A percentile compares a stretch with the other conserved stretches of the same genome.
Evolutionary conservation across 2,113 vertebrate genomes (phyloP).

Genomic region (Mustela nigripes): DNA sequence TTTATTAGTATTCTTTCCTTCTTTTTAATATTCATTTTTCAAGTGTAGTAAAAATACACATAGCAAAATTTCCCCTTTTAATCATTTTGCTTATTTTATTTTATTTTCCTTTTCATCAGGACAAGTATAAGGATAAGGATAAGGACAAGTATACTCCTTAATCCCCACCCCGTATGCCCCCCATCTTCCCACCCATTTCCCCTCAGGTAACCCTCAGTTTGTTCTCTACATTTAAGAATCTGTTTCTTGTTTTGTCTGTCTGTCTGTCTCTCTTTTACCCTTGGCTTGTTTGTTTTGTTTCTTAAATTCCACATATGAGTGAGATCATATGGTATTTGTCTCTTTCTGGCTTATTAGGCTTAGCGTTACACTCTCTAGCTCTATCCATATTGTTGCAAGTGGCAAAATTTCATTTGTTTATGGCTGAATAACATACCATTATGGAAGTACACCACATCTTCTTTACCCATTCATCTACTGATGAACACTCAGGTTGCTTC

Average conservation of each 20-base stretch:
- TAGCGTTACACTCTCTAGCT: background rate
- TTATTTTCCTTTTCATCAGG: background rate
- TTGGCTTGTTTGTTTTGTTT: background rate
- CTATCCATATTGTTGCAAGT: background rate
- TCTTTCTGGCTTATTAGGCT: background rate
- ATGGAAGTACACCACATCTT: background rate
- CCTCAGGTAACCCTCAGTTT: background rate
- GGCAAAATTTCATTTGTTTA: background rate
- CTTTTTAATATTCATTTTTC: background rate
- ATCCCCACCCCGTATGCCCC: background rate
- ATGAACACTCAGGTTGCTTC: background rate
- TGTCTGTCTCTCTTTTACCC: background rate
- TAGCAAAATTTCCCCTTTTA: background rate
- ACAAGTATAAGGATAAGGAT: background rate
- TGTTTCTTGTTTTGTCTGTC: background rate
- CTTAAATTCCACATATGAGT: background rate
- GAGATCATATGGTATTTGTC: background rate
- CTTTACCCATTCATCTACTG: background rate
- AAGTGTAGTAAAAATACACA: background rate
- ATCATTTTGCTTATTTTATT: background rate
- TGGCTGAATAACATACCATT: background rate
- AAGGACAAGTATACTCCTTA: background rate
- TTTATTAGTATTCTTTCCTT: background rate
- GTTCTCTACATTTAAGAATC: background rate
- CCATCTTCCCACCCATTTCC: background rate